Conservation (phyloP, 2,113 vertebrate genomes). For the Austrofundulus limnaeus region DNA sequence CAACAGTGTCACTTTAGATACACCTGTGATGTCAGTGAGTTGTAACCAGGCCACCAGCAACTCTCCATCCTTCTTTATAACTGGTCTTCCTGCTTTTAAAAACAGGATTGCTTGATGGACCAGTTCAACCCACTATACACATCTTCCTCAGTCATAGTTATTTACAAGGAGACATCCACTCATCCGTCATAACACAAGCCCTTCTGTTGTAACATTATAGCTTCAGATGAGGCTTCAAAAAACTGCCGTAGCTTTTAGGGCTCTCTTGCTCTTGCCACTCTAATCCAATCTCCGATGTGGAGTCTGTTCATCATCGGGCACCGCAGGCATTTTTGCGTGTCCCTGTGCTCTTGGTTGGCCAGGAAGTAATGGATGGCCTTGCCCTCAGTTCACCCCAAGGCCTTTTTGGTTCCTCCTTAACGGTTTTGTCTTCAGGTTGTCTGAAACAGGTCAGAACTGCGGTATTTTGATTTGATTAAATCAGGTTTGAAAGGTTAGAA, state of each 20-base stretch:
- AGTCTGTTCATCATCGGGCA: constrained; percentile 74
- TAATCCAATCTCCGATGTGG: constrained; percentile 79
- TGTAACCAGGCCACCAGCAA: constrained; percentile 37
- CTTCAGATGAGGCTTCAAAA: constrained; percentile 80
- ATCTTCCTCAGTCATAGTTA: constrained; percentile 53
- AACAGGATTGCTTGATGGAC: constrained; percentile 48
- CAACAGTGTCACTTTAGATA: background rate
- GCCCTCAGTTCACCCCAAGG: constrained; percentile 53
- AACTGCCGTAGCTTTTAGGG: constrained; percentile 76
- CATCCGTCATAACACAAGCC: constrained; percentile 68
- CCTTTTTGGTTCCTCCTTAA: constrained; percentile 54
- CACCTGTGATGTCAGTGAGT: constrained; percentile 50
- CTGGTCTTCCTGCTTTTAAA: constrained; percentile 42
- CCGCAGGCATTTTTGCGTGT: constrained; percentile 59
- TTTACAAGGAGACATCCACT: constrained; percentile 65
- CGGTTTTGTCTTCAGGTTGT: constrained; percentile 67
- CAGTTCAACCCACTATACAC: constrained; percentile 43
- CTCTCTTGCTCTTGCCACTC: constrained; percentile 68
- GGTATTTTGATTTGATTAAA: constrained; percentile 73
- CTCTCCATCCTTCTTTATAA: constrained; percentile 31
- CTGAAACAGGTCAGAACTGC: constrained; percentile 44
- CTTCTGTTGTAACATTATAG: constrained; percentile 77
- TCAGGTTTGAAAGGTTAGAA: constrained; percentile 65
- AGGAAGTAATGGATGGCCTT: constrained; percentile 71
- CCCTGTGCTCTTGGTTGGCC: constrained; percentile 53